A percentile compares a stretch with the other conserved stretches of the same genome.
phyloP scores from a whole-genome alignment of 2,888 invertebrate genomes.

The Prionchulus punctatus region DNA sequence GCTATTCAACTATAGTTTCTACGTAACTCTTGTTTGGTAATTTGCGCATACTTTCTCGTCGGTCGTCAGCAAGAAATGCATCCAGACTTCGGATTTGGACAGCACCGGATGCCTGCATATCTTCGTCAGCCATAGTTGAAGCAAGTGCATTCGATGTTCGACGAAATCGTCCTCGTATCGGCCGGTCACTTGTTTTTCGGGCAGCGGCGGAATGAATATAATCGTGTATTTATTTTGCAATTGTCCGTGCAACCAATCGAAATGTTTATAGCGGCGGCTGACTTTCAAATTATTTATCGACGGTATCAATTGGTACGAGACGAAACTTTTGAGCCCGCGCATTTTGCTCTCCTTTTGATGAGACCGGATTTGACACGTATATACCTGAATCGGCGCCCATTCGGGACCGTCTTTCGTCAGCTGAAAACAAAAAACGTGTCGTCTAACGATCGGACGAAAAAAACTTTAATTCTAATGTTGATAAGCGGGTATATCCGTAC shows the following conservation, averaged over 20 bases:
- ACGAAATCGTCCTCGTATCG: conserved; percentile 93
- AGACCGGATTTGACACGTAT: conserved; percentile 70
- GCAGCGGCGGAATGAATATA: conserved; percentile 85
- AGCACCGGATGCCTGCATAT: conserved; percentile 90
- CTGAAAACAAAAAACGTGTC: conserved; percentile 11
- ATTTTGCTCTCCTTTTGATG: conserved; percentile 94
- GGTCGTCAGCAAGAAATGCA: conserved; percentile 88
- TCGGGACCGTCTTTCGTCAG: conserved; percentile 51
- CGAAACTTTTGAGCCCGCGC: conserved; percentile 85
- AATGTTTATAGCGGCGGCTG: conserved; percentile 80
- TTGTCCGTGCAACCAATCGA: conserved; percentile 93
- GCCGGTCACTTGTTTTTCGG: conserved; percentile 88
- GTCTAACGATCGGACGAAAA: no score
- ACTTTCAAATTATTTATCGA: conserved; percentile 78
- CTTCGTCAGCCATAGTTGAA: conserved; percentile 90
- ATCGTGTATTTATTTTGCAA: conserved; percentile 81
- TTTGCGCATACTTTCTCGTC: conserved; percentile 76
- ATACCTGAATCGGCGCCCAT: conserved; percentile 59
- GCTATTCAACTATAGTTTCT: background rate
- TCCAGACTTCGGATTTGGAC: conserved; percentile 77
- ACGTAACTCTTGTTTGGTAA: no score
- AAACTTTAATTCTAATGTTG: no score
- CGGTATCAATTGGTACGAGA: conserved; percentile 86
- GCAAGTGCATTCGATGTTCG: conserved; percentile 74
- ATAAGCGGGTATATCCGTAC: no score